Evolutionary conservation across 2,888 invertebrate genomes (phyloP).

Genomic region (Cancer borealis): DNA sequence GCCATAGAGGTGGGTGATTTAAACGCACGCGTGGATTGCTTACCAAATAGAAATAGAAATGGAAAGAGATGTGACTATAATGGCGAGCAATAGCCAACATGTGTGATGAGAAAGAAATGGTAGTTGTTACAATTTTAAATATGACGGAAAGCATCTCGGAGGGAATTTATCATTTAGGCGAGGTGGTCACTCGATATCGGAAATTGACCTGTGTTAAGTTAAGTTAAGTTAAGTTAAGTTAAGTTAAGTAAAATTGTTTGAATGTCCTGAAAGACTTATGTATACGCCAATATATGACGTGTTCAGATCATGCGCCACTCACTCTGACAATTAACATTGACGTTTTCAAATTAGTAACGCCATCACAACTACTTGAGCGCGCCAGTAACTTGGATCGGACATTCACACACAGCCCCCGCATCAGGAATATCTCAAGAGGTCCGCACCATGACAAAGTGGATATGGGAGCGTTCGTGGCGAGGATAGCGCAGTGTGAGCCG

Average conservation of each 20-base stretch:
- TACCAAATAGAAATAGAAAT: background rate
- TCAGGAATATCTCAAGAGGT: background rate
- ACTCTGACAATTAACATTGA: background rate
- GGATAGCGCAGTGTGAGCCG: background rate
- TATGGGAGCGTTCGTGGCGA: background rate
- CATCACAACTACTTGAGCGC: background rate
- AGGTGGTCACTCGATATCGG: background rate
- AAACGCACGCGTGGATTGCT: background rate
- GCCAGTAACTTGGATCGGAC: background rate
- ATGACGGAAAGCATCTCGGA: background rate
- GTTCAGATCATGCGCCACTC: background rate
- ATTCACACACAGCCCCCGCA: background rate
- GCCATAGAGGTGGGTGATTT: background rate
- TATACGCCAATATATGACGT: background rate
- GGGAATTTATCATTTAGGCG: background rate
- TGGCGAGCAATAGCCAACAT: background rate
- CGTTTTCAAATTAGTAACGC: background rate
- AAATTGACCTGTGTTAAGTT: background rate
- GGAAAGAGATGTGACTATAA: background rate
- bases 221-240: too few relatives aligned
- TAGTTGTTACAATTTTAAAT: background rate
- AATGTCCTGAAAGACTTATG: background rate
- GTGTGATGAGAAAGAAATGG: background rate
- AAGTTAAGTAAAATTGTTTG: background rate
- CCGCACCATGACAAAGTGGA: background rate